Evolutionary conservation across 2,888 invertebrate species (phyloP).

Genomic region (Crepidodera aurea): DNA sequence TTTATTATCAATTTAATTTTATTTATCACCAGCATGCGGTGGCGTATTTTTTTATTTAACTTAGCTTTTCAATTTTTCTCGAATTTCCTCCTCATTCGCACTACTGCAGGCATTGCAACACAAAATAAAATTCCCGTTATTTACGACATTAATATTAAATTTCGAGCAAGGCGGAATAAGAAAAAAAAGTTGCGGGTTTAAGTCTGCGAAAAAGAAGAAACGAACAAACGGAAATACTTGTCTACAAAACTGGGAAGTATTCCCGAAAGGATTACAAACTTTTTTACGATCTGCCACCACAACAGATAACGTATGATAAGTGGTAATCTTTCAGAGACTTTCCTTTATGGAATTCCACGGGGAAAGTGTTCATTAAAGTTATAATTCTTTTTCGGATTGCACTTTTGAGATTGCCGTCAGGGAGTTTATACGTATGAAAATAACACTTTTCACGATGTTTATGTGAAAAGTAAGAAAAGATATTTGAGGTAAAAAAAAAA

Average conservation of each 20-base stretch:
- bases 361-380: conserved; percentile 1
- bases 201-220: background rate
- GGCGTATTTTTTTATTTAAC: too few relatives aligned
- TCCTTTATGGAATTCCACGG: background rate
- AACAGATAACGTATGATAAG: conserved; percentile 3
- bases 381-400: background rate
- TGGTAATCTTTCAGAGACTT: background rate
- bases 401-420: too few relatives aligned
- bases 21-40: too few relatives aligned
- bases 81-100: too few relatives aligned
- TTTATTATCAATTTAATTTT: too few relatives aligned
- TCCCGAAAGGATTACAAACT: background rate
- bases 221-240: conserved; percentile 3
- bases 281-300: conserved; percentile 3
- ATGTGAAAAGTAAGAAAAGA: too few relatives aligned
- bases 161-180: background rate
- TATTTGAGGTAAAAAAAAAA: too few relatives aligned
- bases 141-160: background rate
- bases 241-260: background rate
- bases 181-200: background rate
- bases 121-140: background rate
- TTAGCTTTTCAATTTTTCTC: too few relatives aligned
- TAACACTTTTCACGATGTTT: too few relatives aligned
- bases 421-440: too few relatives aligned
- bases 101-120: background rate